Evolutionary conservation across 2,888 invertebrate species (phyloP), one percentile per base, ranked within the genome.

Genomic region (Laspeyria flexula): DNA sequence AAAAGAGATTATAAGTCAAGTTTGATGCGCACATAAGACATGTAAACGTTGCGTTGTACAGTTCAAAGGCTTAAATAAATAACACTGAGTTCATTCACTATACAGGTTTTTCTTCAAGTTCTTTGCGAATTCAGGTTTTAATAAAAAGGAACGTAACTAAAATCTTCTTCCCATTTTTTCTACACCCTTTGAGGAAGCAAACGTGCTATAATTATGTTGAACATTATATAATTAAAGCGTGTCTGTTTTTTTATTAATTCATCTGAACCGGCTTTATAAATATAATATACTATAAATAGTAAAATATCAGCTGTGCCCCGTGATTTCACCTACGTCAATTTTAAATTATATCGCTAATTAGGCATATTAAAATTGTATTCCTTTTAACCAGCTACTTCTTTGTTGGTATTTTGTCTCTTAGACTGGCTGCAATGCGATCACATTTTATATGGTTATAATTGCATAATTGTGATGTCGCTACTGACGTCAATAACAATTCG

Each of bases 401-500:
- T n/a, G n/a, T n/a, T n/a, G n/a, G n/a, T n/a, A n/a, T n/a, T n/a
- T n/a, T n/a, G n/a, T n/a, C n/a, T n/a, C n/a, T n/a, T n/a, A n/a
- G n/a, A n/a, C n/a, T n/a, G n/a, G n/a, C n/a, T n/a, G n/a, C n/a
- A n/a, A n/a, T n/a, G n/a, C 5, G 21, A 3, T 5, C 21, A 21
- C 21, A 21, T 21, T 21, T 21, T 5, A 5, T 21, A 21, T 3
- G 21, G 21, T 21, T 18, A 23, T 15, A 13, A 40, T 7, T 31
- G 18, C 1, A 6, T 25, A 44, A 48, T 25, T 30, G 12, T 38
- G 18, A 50, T 50, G 57, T 49, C 43, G 49, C 52, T 58, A 51
- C 30, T 11, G 30, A 9, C 6, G 34, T 16, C 50, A 44, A 51
- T 53, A 57, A 56, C 15, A 47, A 30, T 45, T 49, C 55, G 55